Percentiles rank a stretch among this genome's conserved stretches.
Evolutionary conservation across 2,888 invertebrate species (phyloP).

Genomic region (Hydrotaea cyrtoneurina): DNA sequence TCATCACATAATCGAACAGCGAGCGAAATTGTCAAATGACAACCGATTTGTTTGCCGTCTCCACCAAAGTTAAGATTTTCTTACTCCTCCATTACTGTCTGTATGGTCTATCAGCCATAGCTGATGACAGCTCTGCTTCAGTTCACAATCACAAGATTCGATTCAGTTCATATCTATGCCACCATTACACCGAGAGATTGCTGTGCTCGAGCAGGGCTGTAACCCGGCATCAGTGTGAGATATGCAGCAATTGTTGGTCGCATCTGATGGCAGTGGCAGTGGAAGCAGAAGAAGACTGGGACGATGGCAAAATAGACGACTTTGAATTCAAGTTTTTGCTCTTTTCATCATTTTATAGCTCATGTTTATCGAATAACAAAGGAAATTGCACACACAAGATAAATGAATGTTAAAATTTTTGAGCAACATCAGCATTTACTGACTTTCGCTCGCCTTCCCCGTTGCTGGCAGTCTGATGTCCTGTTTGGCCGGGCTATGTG

Average conservation of each 20-base stretch:
- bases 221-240: not conserved
- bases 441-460: not conserved
- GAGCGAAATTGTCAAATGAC: constrained; percentile 31
- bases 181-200: not conserved
- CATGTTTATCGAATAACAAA: constrained; percentile 44
- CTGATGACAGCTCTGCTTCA: constrained; percentile 16
- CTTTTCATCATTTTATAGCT: not conserved
- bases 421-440: not conserved
- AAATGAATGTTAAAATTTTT: constrained; percentile 52
- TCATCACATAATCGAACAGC: constrained; percentile 12
- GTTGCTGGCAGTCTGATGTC: not conserved
- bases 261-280: too few relatives aligned
- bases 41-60: not conserved
- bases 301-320: not conserved
- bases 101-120: constrained; percentile 13
- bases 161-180: constrained; percentile 13
- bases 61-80: not conserved
- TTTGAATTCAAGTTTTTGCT: not conserved
- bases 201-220: not conserved
- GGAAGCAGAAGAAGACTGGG: too few relatives aligned
- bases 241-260: not conserved
- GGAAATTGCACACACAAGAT: constrained; percentile 62
- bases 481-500: not conserved
- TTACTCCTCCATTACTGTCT: constrained; percentile 20
- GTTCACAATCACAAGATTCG: constrained; percentile 25